Conservation (phyloP, 2,113 vertebrate genomes). For the Carollia perspicillata region DNA sequence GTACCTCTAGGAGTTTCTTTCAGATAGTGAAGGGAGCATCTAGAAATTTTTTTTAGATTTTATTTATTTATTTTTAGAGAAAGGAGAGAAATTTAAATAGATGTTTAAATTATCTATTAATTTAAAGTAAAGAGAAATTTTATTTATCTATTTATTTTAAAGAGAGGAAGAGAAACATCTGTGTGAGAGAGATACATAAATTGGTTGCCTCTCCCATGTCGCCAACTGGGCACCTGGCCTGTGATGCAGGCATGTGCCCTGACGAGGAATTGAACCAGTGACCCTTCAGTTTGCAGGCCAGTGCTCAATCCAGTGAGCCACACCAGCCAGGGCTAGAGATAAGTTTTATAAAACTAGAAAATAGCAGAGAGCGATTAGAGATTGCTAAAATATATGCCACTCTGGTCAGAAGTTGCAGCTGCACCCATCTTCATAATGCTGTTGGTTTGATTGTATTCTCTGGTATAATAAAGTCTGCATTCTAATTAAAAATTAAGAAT, state of each 20-base stretch:
- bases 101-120: no score
- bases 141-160: no score
- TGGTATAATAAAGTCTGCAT: neutral
- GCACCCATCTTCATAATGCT: neutral
- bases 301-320: no score
- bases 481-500: slow-evolving; percentile 25
- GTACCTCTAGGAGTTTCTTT: neutral
- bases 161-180: neutral
- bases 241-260: no score
- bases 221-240: no score
- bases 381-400: neutral
- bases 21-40: neutral
- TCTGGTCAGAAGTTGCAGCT: neutral
- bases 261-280: no score
- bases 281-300: no score
- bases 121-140: no score
- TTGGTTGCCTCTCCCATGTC: no score
- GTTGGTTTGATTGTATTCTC: slow-evolving; percentile 23
- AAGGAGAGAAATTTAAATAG: no score
- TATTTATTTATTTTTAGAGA: no score
- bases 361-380: neutral
- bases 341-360: slow-evolving; percentile 42
- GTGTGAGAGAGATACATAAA: no score
- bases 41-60: neutral
- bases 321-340: neutral